Base-by-base conservation (phyloP, 2,888 invertebrate species). In the Sesamia inferens region DNA sequence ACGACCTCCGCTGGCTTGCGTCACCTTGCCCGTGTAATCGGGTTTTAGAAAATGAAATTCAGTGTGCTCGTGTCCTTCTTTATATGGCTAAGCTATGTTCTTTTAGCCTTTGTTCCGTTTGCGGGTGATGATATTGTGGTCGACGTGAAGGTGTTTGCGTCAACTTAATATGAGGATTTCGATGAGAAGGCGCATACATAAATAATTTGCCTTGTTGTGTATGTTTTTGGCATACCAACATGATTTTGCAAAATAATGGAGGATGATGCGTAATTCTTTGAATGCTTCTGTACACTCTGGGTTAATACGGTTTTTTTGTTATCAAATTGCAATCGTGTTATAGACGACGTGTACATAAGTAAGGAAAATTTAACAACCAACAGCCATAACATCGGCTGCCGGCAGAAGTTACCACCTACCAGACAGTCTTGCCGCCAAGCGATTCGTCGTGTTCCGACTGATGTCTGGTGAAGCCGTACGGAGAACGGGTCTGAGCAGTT, bases 41-140 rank as follows among this genome's bases (percentile, higher is more conserved):
- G 92, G 94, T 94, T 95, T 95, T 95, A 95, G 95, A 95, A 95
- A 95, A 95, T 95, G 95, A 95, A 95, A 95, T 94, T 95, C 94
- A 93, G 94, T 90, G 85, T 91, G 90, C 88, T 91, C 92, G 89
- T 88, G 93, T 93, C 93, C 93, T 93, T 92, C 94, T 94, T 93
- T 94, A 94, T 94, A 93, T 92, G 94, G 94, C 77, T 79, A 89
- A 89, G 90, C 93, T 93, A 93, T 93, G 91, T 90, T 92, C 89
- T 92, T 92, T 92, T 90, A 87, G 87, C 84, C 86, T 88, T 85
- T 83, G 87, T 84, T 85, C 86, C 85, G 81, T 86, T 89, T 87
- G 88, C 73, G 88, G 89, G 88, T 83, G 86, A 88, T 65, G 67
- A 66, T 79, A 73, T 68, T 68, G 71, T 74, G 66, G 62, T 63